Percentiles rank a stretch among this genome's conserved stretches.
Evolutionary conservation across 2,888 invertebrate species (phyloP).

Genomic region (Dastarcus helophoroides): DNA sequence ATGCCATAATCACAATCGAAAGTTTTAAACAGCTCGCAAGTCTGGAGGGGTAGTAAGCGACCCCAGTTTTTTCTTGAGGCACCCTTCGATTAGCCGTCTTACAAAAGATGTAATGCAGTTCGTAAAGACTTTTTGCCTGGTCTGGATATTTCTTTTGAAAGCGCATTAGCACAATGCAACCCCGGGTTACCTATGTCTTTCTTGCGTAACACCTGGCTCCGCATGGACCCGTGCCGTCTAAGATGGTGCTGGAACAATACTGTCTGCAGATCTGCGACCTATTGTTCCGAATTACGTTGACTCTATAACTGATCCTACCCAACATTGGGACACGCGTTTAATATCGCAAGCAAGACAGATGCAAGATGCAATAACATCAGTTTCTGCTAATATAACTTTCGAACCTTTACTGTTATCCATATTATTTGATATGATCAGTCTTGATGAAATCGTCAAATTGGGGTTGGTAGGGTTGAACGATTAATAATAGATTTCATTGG

Average conservation of each 20-base stretch:
- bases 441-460: too few relatives aligned
- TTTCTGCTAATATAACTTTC: too few relatives aligned
- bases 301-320: constrained; percentile 1
- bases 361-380: too few relatives aligned
- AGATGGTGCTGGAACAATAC: constrained; percentile 3
- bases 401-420: too few relatives aligned
- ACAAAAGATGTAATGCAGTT: constrained; percentile 6
- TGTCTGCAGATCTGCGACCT: constrained; percentile 2
- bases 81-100: constrained; percentile 21
- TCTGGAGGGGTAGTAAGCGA: constrained; percentile 15
- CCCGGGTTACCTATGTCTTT: not conserved
- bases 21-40: constrained; percentile 3
- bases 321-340: constrained; percentile 1
- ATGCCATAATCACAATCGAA: constrained; percentile 12
- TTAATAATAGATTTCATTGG: too few relatives aligned
- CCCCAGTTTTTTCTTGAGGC: constrained; percentile 14
- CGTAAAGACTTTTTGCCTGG: constrained; percentile 20
- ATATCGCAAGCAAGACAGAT: too few relatives aligned
- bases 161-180: constrained; percentile 9
- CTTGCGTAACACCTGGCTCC: constrained; percentile 2
- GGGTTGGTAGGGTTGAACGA: too few relatives aligned
- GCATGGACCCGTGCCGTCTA: constrained; percentile 2
- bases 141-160: constrained; percentile 14
- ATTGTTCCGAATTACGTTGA: not conserved
- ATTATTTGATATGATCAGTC: too few relatives aligned